These are phyloP conservation scores for Melieria crassipennis DNA, from an alignment of 2,888 invertebrate genomes.

Conservation along the genomic window DNA sequence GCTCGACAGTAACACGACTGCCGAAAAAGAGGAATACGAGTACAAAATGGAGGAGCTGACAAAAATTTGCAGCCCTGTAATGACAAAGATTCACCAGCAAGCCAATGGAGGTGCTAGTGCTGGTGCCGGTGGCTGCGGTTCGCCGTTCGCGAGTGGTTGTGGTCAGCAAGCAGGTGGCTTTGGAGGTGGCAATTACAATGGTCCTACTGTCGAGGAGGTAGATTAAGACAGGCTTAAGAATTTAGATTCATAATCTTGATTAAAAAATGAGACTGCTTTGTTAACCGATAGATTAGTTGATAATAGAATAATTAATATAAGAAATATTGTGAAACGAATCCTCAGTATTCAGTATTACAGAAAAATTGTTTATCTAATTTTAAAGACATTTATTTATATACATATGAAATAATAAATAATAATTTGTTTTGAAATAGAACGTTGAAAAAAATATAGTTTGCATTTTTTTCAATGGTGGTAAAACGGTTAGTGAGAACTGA, in stretches of 20 bases:
- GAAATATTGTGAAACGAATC: too few species aligned
- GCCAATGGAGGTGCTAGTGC: conserved; percentile 69
- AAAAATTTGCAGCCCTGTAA: conserved; percentile 64
- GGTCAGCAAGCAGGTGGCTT: conserved; percentile 72
- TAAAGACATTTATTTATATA: not conserved
- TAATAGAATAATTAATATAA: too few species aligned
- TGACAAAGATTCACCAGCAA: conserved; percentile 67
- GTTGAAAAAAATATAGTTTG: too few species aligned
- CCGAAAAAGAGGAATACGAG: conserved; percentile 81
- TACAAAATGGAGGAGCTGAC: conserved; percentile 60
- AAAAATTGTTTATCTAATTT: not conserved
- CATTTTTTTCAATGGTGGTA: too few species aligned
- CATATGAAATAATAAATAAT: too few species aligned
- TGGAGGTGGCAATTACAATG: conserved; percentile 68
- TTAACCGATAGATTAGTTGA: not conserved
- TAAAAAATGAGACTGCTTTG: not conserved
- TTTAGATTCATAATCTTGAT: not conserved
- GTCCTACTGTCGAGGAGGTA: conserved; percentile 61
- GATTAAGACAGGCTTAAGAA: conserved; percentile 67
- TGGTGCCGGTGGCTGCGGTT: conserved; percentile 1
- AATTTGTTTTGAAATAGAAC: too few species aligned
- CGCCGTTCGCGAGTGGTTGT: conserved; percentile 54
- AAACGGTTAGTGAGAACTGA: too few species aligned
- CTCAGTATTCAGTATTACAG: not conserved
- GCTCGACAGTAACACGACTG: conserved; percentile 81